Conservation (phyloP, 2,113 vertebrate genomes). For the Ceyx cyanopectus region DNA sequence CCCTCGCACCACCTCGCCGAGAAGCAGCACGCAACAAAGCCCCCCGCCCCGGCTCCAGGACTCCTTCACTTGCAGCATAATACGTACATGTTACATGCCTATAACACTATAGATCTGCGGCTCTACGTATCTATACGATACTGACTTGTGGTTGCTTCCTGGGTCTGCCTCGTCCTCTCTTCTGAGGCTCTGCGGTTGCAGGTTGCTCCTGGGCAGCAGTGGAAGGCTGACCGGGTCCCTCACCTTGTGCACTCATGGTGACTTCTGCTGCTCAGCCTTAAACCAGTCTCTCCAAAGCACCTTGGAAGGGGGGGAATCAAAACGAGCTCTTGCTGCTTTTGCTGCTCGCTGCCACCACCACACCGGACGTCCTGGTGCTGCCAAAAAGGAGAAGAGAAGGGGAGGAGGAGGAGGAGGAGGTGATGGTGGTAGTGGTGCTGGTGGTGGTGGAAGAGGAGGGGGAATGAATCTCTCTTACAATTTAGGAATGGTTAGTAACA, state of each 20-base stretch:
- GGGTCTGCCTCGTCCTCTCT: slow-evolving; percentile 94
- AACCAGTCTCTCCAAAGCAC: slow-evolving; percentile 62
- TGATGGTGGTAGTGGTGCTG: slow-evolving; percentile 46
- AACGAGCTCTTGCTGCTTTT: slow-evolving; percentile 70
- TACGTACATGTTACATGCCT: slow-evolving; percentile 46
- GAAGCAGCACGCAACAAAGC: slow-evolving; percentile 12
- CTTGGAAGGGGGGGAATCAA: slow-evolving; percentile 55
- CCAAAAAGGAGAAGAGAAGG: slow-evolving; percentile 76
- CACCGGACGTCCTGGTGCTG: slow-evolving; percentile 89
- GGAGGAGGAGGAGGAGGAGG: slow-evolving; percentile 73
- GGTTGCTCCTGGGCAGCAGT: slow-evolving; percentile 87
- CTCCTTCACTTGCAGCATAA: background rate
- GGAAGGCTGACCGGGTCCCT: slow-evolving; percentile 89
- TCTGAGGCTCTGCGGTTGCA: slow-evolving; percentile 86
- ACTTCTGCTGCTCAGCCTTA: slow-evolving; percentile 48
- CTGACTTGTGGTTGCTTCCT: slow-evolving; percentile 94
- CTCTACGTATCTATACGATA: slow-evolving; percentile 63
- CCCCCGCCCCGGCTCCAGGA: slow-evolving; percentile 10
- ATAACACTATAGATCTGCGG: slow-evolving; percentile 47
- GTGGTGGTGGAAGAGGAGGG: slow-evolving; percentile 65
- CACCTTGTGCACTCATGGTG: slow-evolving; percentile 91
- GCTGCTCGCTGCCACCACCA: slow-evolving; percentile 79
- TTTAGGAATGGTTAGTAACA: slow-evolving; percentile 68
- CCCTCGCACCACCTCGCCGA: background rate
- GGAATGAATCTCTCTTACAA: slow-evolving; percentile 59